Conservation (phyloP, 2,113 vertebrate genomes). For the Phocoena sinus region DNA sequence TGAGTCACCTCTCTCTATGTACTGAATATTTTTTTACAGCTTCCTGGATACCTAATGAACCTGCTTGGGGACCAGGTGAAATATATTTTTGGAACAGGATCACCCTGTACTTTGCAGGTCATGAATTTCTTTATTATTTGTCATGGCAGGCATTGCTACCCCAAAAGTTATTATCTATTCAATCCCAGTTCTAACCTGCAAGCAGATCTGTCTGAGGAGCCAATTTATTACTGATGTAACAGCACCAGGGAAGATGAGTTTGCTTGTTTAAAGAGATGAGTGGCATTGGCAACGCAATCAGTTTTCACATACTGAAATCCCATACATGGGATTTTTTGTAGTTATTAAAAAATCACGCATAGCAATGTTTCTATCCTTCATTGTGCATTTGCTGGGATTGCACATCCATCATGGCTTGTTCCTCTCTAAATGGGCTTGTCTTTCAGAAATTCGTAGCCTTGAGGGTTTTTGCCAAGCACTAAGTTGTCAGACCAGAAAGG, state of each 20-base stretch:
- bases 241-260: constrained; percentile 58
- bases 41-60: constrained; percentile 38
- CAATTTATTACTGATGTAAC: constrained; percentile 56
- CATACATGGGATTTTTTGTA: constrained; percentile 11
- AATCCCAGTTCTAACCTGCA: constrained; percentile 54
- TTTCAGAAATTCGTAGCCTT: background rate
- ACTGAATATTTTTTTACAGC: background rate
- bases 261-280: constrained; percentile 64
- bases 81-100: constrained; percentile 50
- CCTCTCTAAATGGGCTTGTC: background rate
- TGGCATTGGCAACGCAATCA: background rate
- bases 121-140: constrained; percentile 60
- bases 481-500: background rate
- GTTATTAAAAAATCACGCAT: constrained; percentile 60
- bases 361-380: constrained; percentile 35
- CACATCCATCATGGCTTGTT: background rate
- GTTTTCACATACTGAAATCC: constrained; percentile 60
- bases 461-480: background rate
- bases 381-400: background rate
- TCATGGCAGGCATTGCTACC: constrained; percentile 3
- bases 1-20: background rate
- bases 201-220: constrained; percentile 44
- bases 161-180: constrained; percentile 57
- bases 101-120: constrained; percentile 5
- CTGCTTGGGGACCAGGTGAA: constrained; percentile 13